Base-by-base conservation (phyloP, 2,113 vertebrate genomes). In the Synodontis membranacea region DNA sequence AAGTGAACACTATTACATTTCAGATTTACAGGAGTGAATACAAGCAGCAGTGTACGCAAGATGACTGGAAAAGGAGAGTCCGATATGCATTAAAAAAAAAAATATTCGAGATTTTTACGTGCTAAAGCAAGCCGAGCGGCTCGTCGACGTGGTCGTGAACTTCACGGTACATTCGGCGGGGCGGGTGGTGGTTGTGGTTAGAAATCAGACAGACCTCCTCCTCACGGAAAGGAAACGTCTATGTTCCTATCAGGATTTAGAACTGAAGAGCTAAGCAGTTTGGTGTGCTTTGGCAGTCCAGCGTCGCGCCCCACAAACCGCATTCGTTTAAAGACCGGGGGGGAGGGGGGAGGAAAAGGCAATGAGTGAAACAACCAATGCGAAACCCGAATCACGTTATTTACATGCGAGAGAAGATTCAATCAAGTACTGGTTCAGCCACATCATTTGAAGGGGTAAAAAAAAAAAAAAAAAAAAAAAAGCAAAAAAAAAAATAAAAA, bases 351-450 rank as follows among this genome's bases (percentile, higher is more conserved):
- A 12, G 11, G 11, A 12, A 23, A 14, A 96, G 93, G 93, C 93
- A 92, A 91, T 94, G 91, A 94, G 92, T 94, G 94, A 95, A 95
- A 94, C 90, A 91, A 90, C 88, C 88, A 91, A 93, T 85, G 95
- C 93, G 91, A 92, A 91, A 93, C 89, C 92, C 93, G 93, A 90
- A 92, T 91, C 89, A 92, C 89, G 93, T 94, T 95, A 95, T 95
- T 95, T 96, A 96, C 95, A 96, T 88, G 93, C 92, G 86, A 88
- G 34, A 91, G 84, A 91, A 91, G 91, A 91, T 79, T 85, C 68
- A 70, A 93, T 93, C 88, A 93, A 93, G 91, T 91, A 90, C 88
- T 92, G 85, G 84, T 92, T 89, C 75, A 90, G 91, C 87, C 90
- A 91, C 86, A 91, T 90, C 82, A 92, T 91, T 89, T n/a, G n/a